These are phyloP conservation scores for Poeciliopsis prolifica DNA, from an alignment of 2,113 vertebrate genomes.

Conservation along the genomic window DNA sequence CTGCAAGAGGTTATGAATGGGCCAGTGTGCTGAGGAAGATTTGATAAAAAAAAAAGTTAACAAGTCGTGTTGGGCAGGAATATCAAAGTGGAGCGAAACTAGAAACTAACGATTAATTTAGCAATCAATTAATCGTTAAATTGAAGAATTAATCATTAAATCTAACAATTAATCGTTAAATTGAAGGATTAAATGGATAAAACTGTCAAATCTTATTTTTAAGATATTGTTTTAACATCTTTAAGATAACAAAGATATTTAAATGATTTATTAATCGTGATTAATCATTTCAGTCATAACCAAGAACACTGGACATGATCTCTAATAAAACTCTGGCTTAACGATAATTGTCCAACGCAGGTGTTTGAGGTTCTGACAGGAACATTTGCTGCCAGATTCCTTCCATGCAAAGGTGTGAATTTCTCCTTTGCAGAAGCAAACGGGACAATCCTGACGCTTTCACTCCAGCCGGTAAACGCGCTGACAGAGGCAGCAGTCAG, in stretches of 20 bases:
- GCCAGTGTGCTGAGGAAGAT: conserved; percentile 63
- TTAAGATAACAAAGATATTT: too few species aligned
- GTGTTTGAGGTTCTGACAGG: conserved; percentile 15
- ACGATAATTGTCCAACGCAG: conserved; percentile 10
- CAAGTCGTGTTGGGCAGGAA: conserved; percentile 8
- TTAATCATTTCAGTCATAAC: not conserved
- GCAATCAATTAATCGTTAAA: too few species aligned
- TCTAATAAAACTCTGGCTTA: conserved; percentile 26
- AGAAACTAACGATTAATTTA: not conserved
- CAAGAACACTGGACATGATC: conserved; percentile 37
- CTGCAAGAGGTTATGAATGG: conserved; percentile 73
- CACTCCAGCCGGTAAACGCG: not conserved
- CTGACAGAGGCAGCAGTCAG: conserved; percentile 18
- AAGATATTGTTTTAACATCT: too few species aligned
- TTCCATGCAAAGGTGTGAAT: conserved; percentile 31
- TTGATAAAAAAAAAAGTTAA: conserved; percentile 21
- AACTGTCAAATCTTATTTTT: too few species aligned
- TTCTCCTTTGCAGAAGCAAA: conserved; percentile 20
- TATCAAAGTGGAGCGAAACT: conserved; percentile 38
- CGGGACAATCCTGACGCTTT: not conserved
- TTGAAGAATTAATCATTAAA: too few species aligned
- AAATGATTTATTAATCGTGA: not conserved
- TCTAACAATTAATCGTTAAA: too few species aligned
- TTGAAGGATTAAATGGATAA: too few species aligned
- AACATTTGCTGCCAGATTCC: conserved; percentile 21